Evolutionary conservation across 2,888 invertebrate genomes (phyloP).

Genomic region (Heliconius cydno): DNA sequence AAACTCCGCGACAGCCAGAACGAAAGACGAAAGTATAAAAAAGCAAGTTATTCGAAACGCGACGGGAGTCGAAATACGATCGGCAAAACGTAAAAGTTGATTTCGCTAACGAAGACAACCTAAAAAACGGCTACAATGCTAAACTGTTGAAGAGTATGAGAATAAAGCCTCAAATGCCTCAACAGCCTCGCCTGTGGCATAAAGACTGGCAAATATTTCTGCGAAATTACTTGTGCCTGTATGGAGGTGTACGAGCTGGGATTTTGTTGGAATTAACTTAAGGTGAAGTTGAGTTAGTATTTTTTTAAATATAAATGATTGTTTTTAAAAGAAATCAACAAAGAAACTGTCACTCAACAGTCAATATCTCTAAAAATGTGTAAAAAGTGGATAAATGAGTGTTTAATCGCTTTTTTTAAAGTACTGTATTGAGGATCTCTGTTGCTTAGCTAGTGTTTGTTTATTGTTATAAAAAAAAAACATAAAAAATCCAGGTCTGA

Average conservation of each 20-base stretch:
- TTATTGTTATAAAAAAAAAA: too few species aligned
- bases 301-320: neutral
- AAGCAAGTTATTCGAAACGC: slow-evolving; percentile 48
- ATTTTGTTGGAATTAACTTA: slow-evolving; percentile 31
- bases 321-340: neutral
- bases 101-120: slow-evolving; percentile 60
- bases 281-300: slow-evolving; percentile 2
- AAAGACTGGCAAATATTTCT: slow-evolving; percentile 61
- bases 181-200: slow-evolving; percentile 49
- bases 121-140: slow-evolving; percentile 64
- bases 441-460: too few species aligned
- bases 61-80: slow-evolving; percentile 50
- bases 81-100: slow-evolving; percentile 53
- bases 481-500: too few species aligned
- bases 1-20: slow-evolving; percentile 29
- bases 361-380: too few species aligned
- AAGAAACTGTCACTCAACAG: too few species aligned
- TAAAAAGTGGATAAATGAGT: too few species aligned
- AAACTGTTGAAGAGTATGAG: slow-evolving; percentile 65
- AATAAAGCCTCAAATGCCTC: slow-evolving; percentile 60
- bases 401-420: too few species aligned
- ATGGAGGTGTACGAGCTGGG: neutral
- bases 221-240: slow-evolving; percentile 53
- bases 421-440: too few species aligned
- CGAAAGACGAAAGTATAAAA: slow-evolving; percentile 40